These are phyloP conservation scores for Drosophila quadrilineata DNA, from an alignment of 1,140 invertebrate species.

Conservation along the genomic window DNA sequence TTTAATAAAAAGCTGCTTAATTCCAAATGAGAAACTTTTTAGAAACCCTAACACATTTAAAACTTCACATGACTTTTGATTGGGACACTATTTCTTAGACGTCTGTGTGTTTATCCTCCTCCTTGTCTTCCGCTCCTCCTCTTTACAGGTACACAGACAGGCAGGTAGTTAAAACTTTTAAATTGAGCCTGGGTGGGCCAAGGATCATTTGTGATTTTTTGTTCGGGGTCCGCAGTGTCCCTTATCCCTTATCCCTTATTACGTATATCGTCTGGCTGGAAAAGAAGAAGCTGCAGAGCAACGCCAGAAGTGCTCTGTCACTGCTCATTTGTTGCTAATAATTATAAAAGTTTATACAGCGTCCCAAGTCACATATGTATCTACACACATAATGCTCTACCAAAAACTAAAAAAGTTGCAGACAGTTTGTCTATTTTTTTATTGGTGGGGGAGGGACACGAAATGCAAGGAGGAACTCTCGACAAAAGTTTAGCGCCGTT, in stretches of 20 bases:
- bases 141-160: constrained; percentile 19
- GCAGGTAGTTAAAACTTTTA: constrained; percentile 78
- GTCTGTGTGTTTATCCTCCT: constrained; percentile 14
- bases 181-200: constrained; percentile 56
- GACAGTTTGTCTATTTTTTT: constrained; percentile 17
- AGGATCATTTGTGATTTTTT: constrained; percentile 66
- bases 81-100: constrained; percentile 56
- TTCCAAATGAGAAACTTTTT: constrained; percentile 52
- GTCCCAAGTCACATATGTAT: constrained; percentile 56
- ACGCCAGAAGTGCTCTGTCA: constrained; percentile 69
- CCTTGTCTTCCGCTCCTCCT: not conserved
- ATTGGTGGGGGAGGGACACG: not conserved
- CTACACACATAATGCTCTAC: constrained; percentile 5
- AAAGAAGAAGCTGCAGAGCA: constrained; percentile 57
- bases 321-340: constrained; percentile 79
- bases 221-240: constrained; percentile 1
- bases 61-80: constrained; percentile 49
- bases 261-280: no score
- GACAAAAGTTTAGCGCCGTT: constrained; percentile 42
- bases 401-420: constrained; percentile 21
- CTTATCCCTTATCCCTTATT: no score
- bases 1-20: constrained; percentile 1
- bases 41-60: constrained; percentile 11
- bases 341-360: constrained; percentile 74
- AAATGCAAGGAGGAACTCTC: not conserved